Evolutionary conservation across 2,888 invertebrate genomes (phyloP).

Genomic region (Agapostemon virescens): DNA sequence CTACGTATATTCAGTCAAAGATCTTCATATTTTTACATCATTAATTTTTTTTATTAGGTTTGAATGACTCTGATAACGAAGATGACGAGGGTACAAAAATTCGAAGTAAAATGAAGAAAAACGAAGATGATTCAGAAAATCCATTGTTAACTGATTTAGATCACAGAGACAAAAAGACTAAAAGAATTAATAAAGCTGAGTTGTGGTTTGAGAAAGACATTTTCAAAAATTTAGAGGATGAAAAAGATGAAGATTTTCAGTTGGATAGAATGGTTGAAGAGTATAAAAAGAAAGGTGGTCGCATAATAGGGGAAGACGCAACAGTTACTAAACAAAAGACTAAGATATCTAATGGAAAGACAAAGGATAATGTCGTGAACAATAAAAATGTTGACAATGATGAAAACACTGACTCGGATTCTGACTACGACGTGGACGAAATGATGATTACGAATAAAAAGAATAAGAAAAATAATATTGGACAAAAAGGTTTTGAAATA

Average conservation of each 20-base stretch:
- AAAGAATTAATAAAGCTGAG: slow-evolving; percentile 89
- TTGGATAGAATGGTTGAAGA: slow-evolving; percentile 89
- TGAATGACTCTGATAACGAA: slow-evolving; percentile 85
- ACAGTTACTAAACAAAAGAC: slow-evolving; percentile 39
- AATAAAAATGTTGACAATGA: slow-evolving; percentile 16
- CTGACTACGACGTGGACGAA: slow-evolving; percentile 81
- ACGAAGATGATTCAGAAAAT: slow-evolving; percentile 63
- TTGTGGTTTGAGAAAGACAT: slow-evolving; percentile 93
- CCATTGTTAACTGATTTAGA: slow-evolving; percentile 92
- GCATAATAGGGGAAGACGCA: slow-evolving; percentile 75
- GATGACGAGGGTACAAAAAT: slow-evolving; percentile 65
- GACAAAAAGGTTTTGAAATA: slow-evolving; percentile 86
- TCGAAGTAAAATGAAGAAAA: slow-evolving; percentile 53
- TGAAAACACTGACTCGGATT: slow-evolving; percentile 78
- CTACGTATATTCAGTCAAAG: neutral
- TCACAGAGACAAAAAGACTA: slow-evolving; percentile 87
- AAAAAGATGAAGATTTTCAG: slow-evolving; percentile 93
- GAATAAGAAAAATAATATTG: slow-evolving; percentile 72
- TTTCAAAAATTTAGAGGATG: slow-evolving; percentile 90
- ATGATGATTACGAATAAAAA: slow-evolving; percentile 70
- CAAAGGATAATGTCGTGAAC: slow-evolving; percentile 52
- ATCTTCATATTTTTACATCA: slow-evolving; percentile 20
- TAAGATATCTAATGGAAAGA: slow-evolving; percentile 69
- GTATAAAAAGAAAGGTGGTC: slow-evolving; percentile 87
- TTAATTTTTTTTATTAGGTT: slow-evolving; percentile 79